A percentile compares a stretch with the other conserved stretches of the same genome.
Evolutionary conservation across 2,113 vertebrate genomes (phyloP).

Genomic region (Oryzias javanicus): DNA sequence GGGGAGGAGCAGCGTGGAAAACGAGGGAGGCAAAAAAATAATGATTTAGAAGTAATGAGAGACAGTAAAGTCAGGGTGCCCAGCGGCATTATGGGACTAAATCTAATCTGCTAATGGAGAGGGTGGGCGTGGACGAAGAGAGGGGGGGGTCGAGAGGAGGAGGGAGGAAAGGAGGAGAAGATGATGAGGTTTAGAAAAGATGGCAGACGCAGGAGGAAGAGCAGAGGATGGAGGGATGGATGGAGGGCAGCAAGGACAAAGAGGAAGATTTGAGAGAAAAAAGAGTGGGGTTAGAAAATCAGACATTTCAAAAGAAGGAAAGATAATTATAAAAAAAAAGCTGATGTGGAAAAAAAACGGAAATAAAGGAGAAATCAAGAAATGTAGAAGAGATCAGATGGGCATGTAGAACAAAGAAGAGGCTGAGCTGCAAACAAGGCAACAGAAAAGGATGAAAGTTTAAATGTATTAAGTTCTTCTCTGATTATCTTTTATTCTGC

Average conservation of each 20-base stretch:
- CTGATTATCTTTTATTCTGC: too few relatives aligned
- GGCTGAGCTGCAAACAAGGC: background rate
- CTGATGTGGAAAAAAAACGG: background rate
- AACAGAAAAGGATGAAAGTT: background rate
- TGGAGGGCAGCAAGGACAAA: slow-evolving; percentile 21
- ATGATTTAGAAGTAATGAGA: slow-evolving; percentile 73
- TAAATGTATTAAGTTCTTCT: too few relatives aligned
- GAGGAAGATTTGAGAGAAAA: background rate
- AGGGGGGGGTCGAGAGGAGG: slow-evolving; percentile 11
- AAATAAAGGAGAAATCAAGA: background rate
- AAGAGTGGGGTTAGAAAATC: background rate
- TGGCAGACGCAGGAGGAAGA: slow-evolving; percentile 16
- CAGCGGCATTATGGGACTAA: slow-evolving; percentile 71
- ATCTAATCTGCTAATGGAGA: slow-evolving; percentile 78
- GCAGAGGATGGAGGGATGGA: slow-evolving; percentile 29
- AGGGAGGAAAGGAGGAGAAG: slow-evolving; percentile 22
- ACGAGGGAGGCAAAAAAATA: slow-evolving; percentile 45
- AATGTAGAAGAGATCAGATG: background rate
- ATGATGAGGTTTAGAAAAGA: slow-evolving; percentile 37
- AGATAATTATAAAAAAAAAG: background rate
- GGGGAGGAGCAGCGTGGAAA: slow-evolving; percentile 17
- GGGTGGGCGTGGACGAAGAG: slow-evolving; percentile 37
- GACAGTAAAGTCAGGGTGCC: slow-evolving; percentile 69
- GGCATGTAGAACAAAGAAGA: background rate
- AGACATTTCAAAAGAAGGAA: background rate